Evolutionary conservation across 64 coral and sea anemone genomes (phyloP), one percentile per base, ranked within the genome.

Genomic region (Porites australiensis): DNA sequence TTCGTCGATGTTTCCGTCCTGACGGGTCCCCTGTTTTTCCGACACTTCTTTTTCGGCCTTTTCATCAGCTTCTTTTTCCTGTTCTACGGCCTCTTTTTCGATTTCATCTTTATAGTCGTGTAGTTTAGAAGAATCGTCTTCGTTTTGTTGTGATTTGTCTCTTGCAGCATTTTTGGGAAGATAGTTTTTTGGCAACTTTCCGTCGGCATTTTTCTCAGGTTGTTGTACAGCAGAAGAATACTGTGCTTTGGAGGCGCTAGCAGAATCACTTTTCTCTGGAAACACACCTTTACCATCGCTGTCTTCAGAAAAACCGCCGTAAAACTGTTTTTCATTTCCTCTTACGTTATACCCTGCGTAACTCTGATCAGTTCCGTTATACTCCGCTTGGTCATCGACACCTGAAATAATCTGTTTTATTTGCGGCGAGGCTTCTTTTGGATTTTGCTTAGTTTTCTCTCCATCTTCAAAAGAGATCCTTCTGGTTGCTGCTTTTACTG

Each of bases 61-160:
- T 37, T 21, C 49, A 43, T 91, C 89, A 75, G 47, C 78, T 19
- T 80, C 6, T 49, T 83, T 91, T 22, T 91, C 89, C 37, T 84
- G 78, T 51, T 91, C 89, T 6, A 75, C 89, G 18, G 89, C 89
- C 75, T 91, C 78, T 59, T 83, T 91, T 50, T 91, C 89, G 21
- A 84, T 72, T 46, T 76, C 79, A 22, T 91, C 89, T 23, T 80
- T 84, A 58, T 91, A 91, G 75, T 91, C 79, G 13, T 48, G 81
- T 16, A n/a, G 62, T 3, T 51, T 16, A 51, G 58, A 84, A 45
- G 46, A 15, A 13, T 67, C 45, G 1, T 69, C 44, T 48, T 50
- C 18, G 15, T 50, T 50, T 19, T 44, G 16, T 21, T 51, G 44
- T 51, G 61, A 68, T 19, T 52, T 48, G 1, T 49, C 5, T 12